Conservation (phyloP, 2,113 vertebrate species). For the Monarcha castaneiventris region DNA sequence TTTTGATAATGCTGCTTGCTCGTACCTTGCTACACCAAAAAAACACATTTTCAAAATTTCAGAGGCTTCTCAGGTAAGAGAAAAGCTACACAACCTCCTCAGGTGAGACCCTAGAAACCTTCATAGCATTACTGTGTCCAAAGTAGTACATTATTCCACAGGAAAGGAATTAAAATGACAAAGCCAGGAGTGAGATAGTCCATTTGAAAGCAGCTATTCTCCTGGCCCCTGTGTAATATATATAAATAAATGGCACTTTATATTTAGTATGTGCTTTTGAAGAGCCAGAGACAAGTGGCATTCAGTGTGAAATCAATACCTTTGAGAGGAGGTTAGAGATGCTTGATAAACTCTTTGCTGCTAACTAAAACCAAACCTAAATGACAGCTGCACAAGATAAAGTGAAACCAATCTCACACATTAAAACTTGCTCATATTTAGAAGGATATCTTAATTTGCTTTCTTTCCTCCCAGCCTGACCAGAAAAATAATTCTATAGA, state of each 20-base stretch:
- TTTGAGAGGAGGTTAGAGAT: constrained; percentile 4
- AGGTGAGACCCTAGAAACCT: background rate
- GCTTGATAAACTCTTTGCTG: background rate
- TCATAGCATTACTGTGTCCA: fast-evolving
- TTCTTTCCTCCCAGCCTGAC: background rate
- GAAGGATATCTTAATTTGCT: background rate
- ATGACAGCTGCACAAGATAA: constrained; percentile 26
- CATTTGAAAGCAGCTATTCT: background rate
- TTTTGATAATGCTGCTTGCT: background rate
- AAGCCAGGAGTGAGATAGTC: background rate
- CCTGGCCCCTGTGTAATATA: background rate
- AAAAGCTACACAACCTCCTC: background rate
- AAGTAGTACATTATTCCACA: background rate
- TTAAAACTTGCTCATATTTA: background rate
- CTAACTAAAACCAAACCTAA: constrained; percentile 16
- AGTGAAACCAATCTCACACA: background rate
- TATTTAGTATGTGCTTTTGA: constrained; percentile 26
- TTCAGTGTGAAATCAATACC: constrained; percentile 38
- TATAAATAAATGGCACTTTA: constrained; percentile 9
- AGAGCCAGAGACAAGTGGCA: constrained; percentile 25
- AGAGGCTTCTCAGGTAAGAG: background rate
- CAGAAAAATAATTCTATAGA: background rate
- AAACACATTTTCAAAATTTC: background rate
- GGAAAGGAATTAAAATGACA: background rate
- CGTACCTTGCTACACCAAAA: background rate